A percentile compares a stretch with the other conserved stretches of the same genome.
phyloP scores from a whole-genome alignment of 1,140 invertebrate genomes.

The Saccostrea cuccullata region DNA sequence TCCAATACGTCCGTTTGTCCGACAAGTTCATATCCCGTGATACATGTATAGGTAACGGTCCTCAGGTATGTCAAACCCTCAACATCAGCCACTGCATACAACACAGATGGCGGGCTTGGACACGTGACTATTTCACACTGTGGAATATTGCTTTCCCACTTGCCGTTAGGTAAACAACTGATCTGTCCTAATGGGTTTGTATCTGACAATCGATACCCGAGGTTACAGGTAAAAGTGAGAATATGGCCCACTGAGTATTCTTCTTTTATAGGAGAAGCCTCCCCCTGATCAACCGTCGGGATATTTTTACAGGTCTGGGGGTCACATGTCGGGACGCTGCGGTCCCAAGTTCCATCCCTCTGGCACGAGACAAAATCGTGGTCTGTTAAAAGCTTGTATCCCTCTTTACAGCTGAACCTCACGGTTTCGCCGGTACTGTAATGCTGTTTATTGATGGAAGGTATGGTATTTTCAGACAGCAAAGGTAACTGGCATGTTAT shows the following conservation, averaged over 20 bases:
- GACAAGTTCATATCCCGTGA: conserved; percentile 86
- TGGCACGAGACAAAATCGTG: conserved; percentile 69
- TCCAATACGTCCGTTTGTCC: conserved; percentile 82
- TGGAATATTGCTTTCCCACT: conserved; percentile 68
- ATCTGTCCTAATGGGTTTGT: conserved; percentile 59
- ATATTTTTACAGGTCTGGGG: conserved; percentile 70
- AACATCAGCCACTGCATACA: conserved; percentile 53
- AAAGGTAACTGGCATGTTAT: conserved; percentile 68
- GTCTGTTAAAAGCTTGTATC: conserved; percentile 63
- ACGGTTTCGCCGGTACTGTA: conserved; percentile 61
- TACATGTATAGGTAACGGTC: conserved; percentile 86
- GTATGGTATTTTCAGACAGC: conserved; percentile 67
- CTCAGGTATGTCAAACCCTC: conserved; percentile 79
- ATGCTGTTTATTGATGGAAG: conserved; percentile 36
- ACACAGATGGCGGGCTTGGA: conserved; percentile 60
- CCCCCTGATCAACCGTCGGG: conserved; percentile 64
- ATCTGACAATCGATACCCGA: conserved; percentile 67
- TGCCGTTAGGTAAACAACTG: conserved; percentile 64
- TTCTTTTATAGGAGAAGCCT: conserved; percentile 17
- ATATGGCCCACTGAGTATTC: conserved; percentile 68
- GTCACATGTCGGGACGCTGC: conserved; percentile 72
- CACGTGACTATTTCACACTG: conserved; percentile 65
- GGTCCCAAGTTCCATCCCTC: conserved; percentile 69
- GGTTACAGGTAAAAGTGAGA: conserved; percentile 71
- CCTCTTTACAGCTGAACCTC: conserved; percentile 58